Percentiles rank a stretch among this genome's conserved stretches.
These are phyloP conservation scores for Noturus placidus DNA, from an alignment of 2,113 vertebrate genomes.

Conservation along the genomic window DNA sequence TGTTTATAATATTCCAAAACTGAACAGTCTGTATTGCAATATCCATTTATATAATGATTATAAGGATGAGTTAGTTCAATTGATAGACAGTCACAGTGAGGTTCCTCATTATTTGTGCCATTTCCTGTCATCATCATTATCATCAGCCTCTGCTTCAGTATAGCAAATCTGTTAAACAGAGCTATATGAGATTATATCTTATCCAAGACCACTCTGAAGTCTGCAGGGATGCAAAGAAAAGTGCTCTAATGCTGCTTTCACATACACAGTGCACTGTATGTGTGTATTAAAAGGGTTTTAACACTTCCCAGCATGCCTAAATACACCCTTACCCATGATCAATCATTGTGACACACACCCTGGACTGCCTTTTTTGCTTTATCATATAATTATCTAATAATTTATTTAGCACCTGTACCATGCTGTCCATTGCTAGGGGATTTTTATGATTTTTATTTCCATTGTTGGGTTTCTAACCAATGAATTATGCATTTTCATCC, in stretches of 20 bases:
- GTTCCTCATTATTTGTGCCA: neutral
- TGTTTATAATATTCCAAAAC: neutral
- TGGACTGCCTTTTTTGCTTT: neutral
- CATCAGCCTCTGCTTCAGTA: neutral
- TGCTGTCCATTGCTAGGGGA: neutral
- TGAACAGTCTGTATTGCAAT: neutral
- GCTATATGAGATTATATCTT: neutral
- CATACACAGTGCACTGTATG: neutral
- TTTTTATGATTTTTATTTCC: neutral
- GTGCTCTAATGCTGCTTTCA: neutral
- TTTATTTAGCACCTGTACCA: neutral
- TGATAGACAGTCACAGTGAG: neutral
- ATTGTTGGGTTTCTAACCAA: neutral
- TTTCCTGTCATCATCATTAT: constrained; percentile 5
- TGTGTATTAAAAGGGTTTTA: neutral
- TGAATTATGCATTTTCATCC: neutral
- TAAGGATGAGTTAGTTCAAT: neutral
- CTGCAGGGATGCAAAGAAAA: neutral
- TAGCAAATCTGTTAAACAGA: neutral
- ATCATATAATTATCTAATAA: neutral
- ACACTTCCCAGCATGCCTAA: neutral
- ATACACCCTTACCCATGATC: neutral
- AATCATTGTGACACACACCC: neutral
- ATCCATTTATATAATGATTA: neutral
- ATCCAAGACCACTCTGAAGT: neutral